Percentiles rank a stretch among this genome's conserved stretches.
These are phyloP conservation scores for Neosalanx taihuensis DNA, from an alignment of 2,797 vertebrate species.

Conservation along the genomic window DNA sequence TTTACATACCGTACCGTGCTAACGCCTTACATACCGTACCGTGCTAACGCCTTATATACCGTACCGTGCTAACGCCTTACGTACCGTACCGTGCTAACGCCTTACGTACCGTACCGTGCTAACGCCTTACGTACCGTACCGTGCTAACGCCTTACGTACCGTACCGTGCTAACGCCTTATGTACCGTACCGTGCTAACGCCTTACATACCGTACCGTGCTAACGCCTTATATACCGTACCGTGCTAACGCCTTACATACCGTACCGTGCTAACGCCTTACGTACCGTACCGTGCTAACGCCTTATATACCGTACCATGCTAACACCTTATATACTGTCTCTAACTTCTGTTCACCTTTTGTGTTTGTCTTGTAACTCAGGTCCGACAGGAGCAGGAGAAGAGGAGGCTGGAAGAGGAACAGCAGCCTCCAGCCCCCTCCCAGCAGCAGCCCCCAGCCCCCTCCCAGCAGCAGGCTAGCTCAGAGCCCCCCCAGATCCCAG, in stretches of 20 bases:
- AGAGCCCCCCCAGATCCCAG: conserved; percentile 47
- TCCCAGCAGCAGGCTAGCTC: conserved; percentile 35
- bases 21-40: conserved; percentile 3
- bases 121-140: conserved; percentile 2
- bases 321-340: neutral
- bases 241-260: neutral
- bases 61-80: conserved; percentile 1
- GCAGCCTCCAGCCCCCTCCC: conserved; percentile 59
- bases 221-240: conserved; percentile 1
- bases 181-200: conserved; percentile 1
- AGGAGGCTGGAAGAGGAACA: conserved; percentile 84
- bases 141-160: neutral
- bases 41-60: neutral
- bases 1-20: conserved; percentile 3
- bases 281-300: conserved; percentile 1
- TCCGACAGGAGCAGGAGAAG: conserved; percentile 93
- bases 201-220: conserved; percentile 2
- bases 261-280: neutral
- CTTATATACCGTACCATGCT: conserved; percentile 2
- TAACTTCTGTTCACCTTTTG: neutral
- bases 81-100: conserved; percentile 4
- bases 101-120: conserved; percentile 1
- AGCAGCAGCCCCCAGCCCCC: too few species aligned
- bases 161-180: conserved; percentile 1
- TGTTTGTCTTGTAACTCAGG: conserved; percentile 51